phyloP scores from a whole-genome alignment of 2,113 vertebrate genomes.

The Macroglossus sobrinus region DNA sequence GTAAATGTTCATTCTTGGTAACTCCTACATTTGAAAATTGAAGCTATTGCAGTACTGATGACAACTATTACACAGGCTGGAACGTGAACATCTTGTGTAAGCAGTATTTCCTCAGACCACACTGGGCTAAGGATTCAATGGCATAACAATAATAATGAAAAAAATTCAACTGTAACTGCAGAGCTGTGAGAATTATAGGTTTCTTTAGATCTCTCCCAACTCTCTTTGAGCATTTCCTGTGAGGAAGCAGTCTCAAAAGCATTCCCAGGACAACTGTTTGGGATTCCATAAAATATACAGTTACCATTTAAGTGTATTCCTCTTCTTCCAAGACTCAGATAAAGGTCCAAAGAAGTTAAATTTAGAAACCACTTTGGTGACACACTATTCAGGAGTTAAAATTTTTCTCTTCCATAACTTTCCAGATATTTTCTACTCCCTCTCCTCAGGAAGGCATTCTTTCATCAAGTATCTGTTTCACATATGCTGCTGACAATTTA shows the following conservation, averaged over 20 bases:
- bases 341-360: not conserved
- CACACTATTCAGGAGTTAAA: not conserved
- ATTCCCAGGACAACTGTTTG: not conserved
- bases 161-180: not conserved
- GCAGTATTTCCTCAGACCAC: constrained; percentile 1
- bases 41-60: not conserved
- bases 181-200: constrained; percentile 24
- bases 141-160: not conserved
- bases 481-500: not conserved
- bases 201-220: not conserved
- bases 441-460: not conserved
- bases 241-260: not conserved
- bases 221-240: constrained; percentile 14
- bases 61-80: not conserved
- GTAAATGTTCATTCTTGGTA: constrained; percentile 10
- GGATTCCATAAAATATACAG: not conserved
- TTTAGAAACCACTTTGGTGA: not conserved
- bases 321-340: not conserved
- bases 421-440: not conserved
- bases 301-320: not conserved
- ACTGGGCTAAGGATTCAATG: not conserved
- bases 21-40: not conserved
- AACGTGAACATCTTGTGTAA: constrained; percentile 25
- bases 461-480: not conserved
- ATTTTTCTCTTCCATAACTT: not conserved